Percentiles rank a stretch among this genome's conserved stretches.
Evolutionary conservation across 2,113 vertebrate genomes (phyloP).

Genomic region (Apistogramma diplotaenia): DNA sequence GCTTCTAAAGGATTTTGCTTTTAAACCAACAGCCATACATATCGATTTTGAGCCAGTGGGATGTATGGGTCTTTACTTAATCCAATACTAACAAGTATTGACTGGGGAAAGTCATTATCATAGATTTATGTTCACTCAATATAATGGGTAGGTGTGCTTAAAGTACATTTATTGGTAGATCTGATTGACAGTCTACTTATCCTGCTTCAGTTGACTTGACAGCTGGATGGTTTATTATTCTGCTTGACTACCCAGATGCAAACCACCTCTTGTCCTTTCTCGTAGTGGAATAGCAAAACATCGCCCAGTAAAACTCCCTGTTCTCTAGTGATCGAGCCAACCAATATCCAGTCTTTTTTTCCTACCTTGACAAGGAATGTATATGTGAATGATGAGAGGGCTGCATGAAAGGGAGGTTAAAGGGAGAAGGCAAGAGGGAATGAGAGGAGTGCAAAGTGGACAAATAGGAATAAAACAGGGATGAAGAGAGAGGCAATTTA

Average conservation of each 20-base stretch:
- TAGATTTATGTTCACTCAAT: slow-evolving; percentile 72
- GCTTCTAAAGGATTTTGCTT: slow-evolving; percentile 45
- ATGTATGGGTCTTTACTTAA: slow-evolving; percentile 62
- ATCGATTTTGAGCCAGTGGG: slow-evolving; percentile 62
- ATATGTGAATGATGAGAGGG: background rate
- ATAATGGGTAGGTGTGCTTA: slow-evolving; percentile 68
- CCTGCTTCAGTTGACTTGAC: slow-evolving; percentile 67
- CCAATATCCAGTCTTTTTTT: slow-evolving; percentile 20
- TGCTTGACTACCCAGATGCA: slow-evolving; percentile 60
- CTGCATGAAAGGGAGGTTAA: background rate
- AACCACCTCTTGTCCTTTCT: slow-evolving; percentile 37
- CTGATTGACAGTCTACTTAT: slow-evolving; percentile 71
- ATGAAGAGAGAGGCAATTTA: slow-evolving; percentile 57
- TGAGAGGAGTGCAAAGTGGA: slow-evolving; percentile 12
- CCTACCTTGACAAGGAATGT: background rate
- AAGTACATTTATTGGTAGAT: slow-evolving; percentile 56
- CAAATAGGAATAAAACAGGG: slow-evolving; percentile 22
- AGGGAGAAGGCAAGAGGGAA: background rate
- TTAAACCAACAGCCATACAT: slow-evolving; percentile 56
- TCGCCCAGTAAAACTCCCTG: slow-evolving; percentile 29
- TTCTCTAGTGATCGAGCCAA: slow-evolving; percentile 4
- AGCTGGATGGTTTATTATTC: slow-evolving; percentile 69
- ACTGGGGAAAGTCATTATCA: slow-evolving; percentile 52
- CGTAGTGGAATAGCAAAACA: slow-evolving; percentile 12
- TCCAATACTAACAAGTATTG: slow-evolving; percentile 71